These are phyloP conservation scores for Tiliacea aurago DNA, from an alignment of 2,888 invertebrate species.

Conservation along the genomic window DNA sequence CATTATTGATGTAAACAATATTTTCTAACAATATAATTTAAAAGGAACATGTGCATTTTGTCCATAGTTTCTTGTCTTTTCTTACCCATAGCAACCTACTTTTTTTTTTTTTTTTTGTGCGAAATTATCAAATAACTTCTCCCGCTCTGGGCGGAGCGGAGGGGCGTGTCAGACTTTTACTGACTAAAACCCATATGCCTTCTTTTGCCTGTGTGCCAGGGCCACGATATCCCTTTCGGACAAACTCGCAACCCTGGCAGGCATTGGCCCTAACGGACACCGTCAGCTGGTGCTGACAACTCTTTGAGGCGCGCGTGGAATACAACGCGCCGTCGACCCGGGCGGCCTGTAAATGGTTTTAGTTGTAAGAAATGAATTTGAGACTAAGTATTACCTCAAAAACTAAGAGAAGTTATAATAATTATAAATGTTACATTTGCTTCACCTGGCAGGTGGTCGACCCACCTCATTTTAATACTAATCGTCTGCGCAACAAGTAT, in stretches of 20 bases:
- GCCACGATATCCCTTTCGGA: no score
- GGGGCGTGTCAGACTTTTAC: no score
- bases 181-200: no score
- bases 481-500: constrained; percentile 39
- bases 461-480: constrained; percentile 35
- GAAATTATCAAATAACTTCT: no score
- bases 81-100: not conserved
- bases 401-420: not conserved
- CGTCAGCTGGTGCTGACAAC: no score
- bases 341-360: not conserved
- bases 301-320: no score
- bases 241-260: no score
- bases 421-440: not conserved
- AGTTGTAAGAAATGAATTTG: not conserved
- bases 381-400: not conserved
- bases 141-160: no score
- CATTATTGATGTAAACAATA: not conserved
- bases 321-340: no score
- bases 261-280: no score
- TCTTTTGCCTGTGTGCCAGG: no score
- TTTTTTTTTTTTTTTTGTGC: no score
- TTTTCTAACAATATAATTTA: not conserved
- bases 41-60: not conserved
- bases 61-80: not conserved
- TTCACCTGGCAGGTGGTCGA: constrained; percentile 37